Base-by-base conservation (phyloP, 2,888 invertebrate genomes). In the Phania funesta region DNA sequence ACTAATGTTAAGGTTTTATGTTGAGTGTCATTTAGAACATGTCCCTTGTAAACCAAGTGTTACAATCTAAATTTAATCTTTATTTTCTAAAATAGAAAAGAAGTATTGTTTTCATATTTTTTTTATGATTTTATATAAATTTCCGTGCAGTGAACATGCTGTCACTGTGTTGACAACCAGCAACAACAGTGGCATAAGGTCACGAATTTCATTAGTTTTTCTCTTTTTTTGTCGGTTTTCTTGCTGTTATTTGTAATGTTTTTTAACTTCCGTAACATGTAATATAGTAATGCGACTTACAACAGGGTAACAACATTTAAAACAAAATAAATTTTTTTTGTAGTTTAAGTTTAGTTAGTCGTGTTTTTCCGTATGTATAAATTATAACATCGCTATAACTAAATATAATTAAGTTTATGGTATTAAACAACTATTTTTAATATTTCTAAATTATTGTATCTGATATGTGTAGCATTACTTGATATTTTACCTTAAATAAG, bases 161-260 rank as follows among this genome's bases (percentile, higher is more conserved):
- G 80, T 71, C 73, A 80, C 80, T 74, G 48, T 80, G 80, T 74
- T 83, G 79, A 76, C 83, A 80, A 60, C 71, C 68, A 79, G 46
- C 64, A 52, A 68, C 68, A 44, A 79, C 64, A 71, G 65, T 79
- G 76, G 79, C 83, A 68, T 83, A 85, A 86, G 87, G 88, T 89
- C 89, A 88, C 89, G 89, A 88, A 88, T 89, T 88, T 88, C 89
- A 88, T 88, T 88, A 88, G 86, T 85, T 86, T 80, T 83, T 86
- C 86, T 85, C 9, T 29, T 38, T 22, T 54, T 29, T 48, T 18
- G 22, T 24, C 20, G 35, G 52, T 22, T 58, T 29, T 50, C 18
- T 56, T 24, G 22, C 32, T 67, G 29, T 56, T 73, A 54, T 60
- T 71, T 54, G 62, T 78, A 62, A 58, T 32, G 46, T 38, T 78